Conservation (phyloP, 2,797 vertebrate genomes). For the Buphagus erythrorhynchus region DNA sequence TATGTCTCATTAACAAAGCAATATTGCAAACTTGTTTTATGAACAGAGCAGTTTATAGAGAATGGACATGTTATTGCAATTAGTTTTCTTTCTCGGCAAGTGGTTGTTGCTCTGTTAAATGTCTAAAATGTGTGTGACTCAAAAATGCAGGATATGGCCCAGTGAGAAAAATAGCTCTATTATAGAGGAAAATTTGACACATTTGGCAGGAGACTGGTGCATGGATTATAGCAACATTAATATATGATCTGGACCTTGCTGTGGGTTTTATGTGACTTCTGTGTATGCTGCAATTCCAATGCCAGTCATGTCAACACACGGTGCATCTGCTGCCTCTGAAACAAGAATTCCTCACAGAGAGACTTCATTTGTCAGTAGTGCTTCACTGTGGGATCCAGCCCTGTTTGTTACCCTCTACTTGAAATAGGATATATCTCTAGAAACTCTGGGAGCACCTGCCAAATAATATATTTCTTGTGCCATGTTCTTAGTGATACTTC, state of each 20-base stretch:
- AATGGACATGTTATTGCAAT: slow-evolving; percentile 43
- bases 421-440: neutral
- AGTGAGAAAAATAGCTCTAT: slow-evolving; percentile 39
- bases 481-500: neutral
- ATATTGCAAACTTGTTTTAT: neutral
- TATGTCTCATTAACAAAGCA: neutral
- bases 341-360: neutral
- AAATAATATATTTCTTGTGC: neutral
- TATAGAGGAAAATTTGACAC: slow-evolving; percentile 44
- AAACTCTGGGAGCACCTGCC: neutral
- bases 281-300: neutral
- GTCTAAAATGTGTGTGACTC: neutral
- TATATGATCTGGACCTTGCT: slow-evolving; percentile 7
- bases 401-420: neutral
- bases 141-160: slow-evolving; percentile 43
- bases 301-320: slow-evolving; percentile 1
- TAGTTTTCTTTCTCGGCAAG: slow-evolving; percentile 29
- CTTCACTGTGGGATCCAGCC: neutral
- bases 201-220: slow-evolving; percentile 34
- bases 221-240: slow-evolving; percentile 25
- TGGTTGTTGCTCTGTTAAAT: slow-evolving; percentile 42
- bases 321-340: slow-evolving; percentile 30
- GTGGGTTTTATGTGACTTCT: slow-evolving; percentile 40
- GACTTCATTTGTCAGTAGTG: neutral
- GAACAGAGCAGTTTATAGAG: neutral